phyloP scores from a whole-genome alignment of 2,797 vertebrate species.

The Scleropages formosus region DNA sequence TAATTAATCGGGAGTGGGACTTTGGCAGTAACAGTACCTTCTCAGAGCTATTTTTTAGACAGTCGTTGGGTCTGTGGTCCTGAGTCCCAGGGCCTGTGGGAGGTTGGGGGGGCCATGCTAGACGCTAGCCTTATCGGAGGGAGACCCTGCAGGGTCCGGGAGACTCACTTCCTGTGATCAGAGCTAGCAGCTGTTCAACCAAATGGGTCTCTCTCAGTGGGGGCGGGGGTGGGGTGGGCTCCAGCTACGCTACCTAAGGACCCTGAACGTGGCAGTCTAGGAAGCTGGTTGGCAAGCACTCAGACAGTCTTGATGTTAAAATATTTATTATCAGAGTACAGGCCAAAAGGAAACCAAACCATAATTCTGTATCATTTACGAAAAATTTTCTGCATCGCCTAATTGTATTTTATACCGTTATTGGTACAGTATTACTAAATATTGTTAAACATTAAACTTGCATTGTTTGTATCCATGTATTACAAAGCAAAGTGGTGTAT shows the following conservation, averaged over 20 bases:
- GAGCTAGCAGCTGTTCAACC: constrained; percentile 71
- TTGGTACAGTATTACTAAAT: not conserved
- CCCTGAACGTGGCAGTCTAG: constrained; percentile 29
- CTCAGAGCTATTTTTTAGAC: constrained; percentile 7
- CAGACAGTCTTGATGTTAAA: constrained; percentile 36
- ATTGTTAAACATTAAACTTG: not conserved
- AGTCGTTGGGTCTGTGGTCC: not conserved
- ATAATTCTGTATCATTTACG: constrained; percentile 29
- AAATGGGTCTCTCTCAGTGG: constrained; percentile 71
- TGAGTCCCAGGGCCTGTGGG: not conserved
- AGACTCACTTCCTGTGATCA: constrained; percentile 64
- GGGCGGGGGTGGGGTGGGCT: constrained; percentile 27
- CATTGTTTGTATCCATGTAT: not conserved
- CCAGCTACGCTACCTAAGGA: constrained; percentile 18
- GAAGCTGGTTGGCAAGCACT: constrained; percentile 36
- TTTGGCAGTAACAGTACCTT: constrained; percentile 16
- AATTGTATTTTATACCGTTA: not conserved
- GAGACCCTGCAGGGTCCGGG: constrained; percentile 66
- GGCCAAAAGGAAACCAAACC: constrained; percentile 34
- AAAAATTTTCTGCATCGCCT: constrained; percentile 6
- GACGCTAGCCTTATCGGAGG: constrained; percentile 35
- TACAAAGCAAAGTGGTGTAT: not conserved
- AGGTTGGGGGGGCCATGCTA: not conserved
- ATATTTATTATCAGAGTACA: constrained; percentile 41
- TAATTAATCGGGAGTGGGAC: constrained; percentile 30